phyloP scores from a whole-genome alignment of 2,797 vertebrate genomes.

The Xiphorhynchus erythropygius region DNA sequence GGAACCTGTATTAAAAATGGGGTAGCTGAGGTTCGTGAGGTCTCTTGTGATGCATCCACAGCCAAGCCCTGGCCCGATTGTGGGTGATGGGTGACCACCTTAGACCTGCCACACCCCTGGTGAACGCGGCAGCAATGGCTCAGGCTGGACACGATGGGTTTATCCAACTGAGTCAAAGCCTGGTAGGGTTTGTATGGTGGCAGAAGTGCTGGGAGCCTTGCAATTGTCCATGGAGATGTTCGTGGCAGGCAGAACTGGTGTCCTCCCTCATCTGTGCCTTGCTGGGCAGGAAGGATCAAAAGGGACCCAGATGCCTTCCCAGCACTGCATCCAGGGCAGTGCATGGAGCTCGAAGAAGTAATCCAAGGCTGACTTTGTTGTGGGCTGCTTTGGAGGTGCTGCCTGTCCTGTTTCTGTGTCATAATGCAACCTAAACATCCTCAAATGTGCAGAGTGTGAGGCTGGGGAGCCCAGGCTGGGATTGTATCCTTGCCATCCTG shows the following conservation, averaged over 20 bases:
- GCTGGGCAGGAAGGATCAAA: background rate
- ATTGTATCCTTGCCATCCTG: background rate
- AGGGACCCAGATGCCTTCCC: rapidly evolving
- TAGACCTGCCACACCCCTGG: rapidly evolving
- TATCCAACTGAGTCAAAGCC: background rate
- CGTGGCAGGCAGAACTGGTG: background rate
- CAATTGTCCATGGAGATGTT: background rate
- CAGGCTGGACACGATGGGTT: background rate
- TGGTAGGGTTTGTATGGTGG: background rate
- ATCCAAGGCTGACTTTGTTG: background rate
- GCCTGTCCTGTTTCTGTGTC: background rate
- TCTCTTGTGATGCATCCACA: background rate
- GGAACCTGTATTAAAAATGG: background rate
- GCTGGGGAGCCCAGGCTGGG: background rate
- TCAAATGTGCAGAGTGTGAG: background rate
- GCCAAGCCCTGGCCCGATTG: background rate
- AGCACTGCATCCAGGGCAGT: rapidly evolving
- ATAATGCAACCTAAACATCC: background rate
- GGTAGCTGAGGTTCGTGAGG: background rate
- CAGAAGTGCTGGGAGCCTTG: background rate
- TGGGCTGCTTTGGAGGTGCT: background rate
- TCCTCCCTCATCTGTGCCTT: background rate
- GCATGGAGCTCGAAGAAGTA: rapidly evolving
- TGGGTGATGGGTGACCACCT: background rate
- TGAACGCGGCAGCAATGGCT: rapidly evolving